These are phyloP conservation scores for Toxonevra muliebris DNA, from an alignment of 2,888 invertebrate genomes.

Conservation along the genomic window DNA sequence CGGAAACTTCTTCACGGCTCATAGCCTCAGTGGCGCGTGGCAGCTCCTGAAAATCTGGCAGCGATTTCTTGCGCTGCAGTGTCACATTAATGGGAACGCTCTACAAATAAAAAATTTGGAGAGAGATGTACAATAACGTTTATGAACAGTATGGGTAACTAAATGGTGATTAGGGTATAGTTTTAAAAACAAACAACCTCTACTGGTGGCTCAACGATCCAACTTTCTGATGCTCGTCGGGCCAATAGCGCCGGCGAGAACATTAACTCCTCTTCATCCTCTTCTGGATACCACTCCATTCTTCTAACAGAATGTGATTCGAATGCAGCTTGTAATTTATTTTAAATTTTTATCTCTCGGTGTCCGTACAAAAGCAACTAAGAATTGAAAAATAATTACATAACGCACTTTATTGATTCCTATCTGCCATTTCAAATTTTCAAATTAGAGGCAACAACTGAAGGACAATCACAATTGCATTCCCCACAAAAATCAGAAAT, in stretches of 20 bases:
- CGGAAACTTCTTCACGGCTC: slow-evolving; percentile 95
- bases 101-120: slow-evolving; percentile 65
- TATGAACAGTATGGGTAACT: not conserved
- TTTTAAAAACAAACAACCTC: slow-evolving; percentile 71
- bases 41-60: slow-evolving; percentile 92
- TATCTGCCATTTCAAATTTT: no score
- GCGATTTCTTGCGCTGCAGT: slow-evolving; percentile 92
- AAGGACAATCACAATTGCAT: no score
- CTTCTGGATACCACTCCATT: slow-evolving; percentile 84
- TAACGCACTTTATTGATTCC: slow-evolving; percentile 8
- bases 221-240: slow-evolving; percentile 86
- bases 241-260: slow-evolving; percentile 89
- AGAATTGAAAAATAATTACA: slow-evolving; percentile 13
- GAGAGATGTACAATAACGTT: not conserved
- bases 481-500: no score
- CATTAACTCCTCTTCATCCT: slow-evolving; percentile 86
- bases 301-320: not conserved
- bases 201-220: slow-evolving; percentile 87
- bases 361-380: not conserved
- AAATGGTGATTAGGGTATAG: slow-evolving; percentile 7
- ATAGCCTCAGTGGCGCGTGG: slow-evolving; percentile 83
- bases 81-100: slow-evolving; percentile 81
- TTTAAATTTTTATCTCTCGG: no score
- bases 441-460: no score
- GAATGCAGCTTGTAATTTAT: no score